These are phyloP conservation scores for Syngnathus rostellatus DNA, from an alignment of 2,797 vertebrate species.

Conservation along the genomic window DNA sequence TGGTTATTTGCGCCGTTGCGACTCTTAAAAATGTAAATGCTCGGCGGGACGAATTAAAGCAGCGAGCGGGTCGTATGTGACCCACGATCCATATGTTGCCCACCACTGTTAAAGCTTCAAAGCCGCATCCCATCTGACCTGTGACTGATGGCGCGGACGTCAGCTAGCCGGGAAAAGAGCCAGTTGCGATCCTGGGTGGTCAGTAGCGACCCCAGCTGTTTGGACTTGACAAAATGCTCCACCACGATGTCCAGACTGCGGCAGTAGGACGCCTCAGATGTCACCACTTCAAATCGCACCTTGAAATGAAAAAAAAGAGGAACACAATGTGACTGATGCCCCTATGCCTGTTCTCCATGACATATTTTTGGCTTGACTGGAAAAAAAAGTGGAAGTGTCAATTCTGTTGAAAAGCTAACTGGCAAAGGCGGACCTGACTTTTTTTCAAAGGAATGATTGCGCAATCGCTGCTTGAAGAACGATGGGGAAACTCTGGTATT, in stretches of 20 bases:
- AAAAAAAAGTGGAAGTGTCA: constrained; percentile 2
- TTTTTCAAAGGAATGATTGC: neutral
- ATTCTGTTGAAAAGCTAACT: neutral
- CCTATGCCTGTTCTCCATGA: neutral
- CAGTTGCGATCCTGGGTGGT: constrained; percentile 86
- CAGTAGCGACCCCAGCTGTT: constrained; percentile 73
- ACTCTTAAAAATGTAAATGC: neutral
- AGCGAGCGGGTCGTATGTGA: neutral
- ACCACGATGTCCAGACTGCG: constrained; percentile 89
- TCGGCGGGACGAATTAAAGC: neutral
- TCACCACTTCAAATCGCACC: constrained; percentile 93
- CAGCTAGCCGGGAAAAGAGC: constrained; percentile 88
- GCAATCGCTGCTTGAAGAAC: neutral
- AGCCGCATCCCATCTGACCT: constrained; percentile 56
- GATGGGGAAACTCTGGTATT: constrained; percentile 1
- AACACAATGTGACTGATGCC: neutral
- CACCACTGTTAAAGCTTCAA: neutral
- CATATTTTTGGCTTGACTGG: neutral
- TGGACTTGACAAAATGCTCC: constrained; percentile 84
- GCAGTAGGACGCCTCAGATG: constrained; percentile 91
- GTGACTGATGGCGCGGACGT: constrained; percentile 85
- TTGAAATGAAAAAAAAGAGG: constrained; percentile 35
- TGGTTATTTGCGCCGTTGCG: neutral
- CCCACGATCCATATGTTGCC: neutral
- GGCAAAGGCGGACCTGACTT: neutral